Evolutionary conservation across 2,113 vertebrate species (phyloP), one percentile per base, ranked within the genome.

Genomic region (Ochotona princeps): DNA sequence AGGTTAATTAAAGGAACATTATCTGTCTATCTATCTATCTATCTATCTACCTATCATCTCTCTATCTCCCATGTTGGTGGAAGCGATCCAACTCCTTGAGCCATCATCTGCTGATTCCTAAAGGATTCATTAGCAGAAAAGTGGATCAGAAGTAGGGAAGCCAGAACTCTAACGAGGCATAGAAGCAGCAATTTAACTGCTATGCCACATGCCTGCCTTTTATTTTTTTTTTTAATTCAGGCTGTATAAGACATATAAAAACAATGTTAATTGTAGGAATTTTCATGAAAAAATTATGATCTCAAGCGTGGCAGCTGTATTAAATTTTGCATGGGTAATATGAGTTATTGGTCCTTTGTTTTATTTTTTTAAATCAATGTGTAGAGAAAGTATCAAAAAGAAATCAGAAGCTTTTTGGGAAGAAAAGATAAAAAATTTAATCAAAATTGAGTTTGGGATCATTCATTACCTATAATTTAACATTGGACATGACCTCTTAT

Each of bases 201-300:
- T 57, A 18, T 57, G 54, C 54, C 54, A 57, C 15, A 18, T 57
- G 54, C 2, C 54, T 57, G 23, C 26, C 26, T 25, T 26, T 65
- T 3, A 65, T 44, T 44, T 65, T 26, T 26, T 65, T 65, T 26
- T 65, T 65, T 65, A 91, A 78, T 47, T 93, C 30, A 93, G 85
- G 89, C 79, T 82, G 63, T 32, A 18, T 23, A 95, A 94, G 93
- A 23, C 38, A 51, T 78, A 74, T 70, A 87, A 12, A 87, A 85
- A 49, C 47, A 82, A 35, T 30, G 89, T 91, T 93, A 90, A 73
- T 87, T 93, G 69, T 87, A 65, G 92, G 92, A 92, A 80, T 18
- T 73, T 87, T 11, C 65, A 57, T n/a, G 38, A 88, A 44, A 89
- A 80, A 47, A 85, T 69, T 82, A 87, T 75, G 1, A 0, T 89